These are phyloP conservation scores for Xylota sylvarum DNA, from an alignment of 2,888 invertebrate genomes.

Conservation along the genomic window DNA sequence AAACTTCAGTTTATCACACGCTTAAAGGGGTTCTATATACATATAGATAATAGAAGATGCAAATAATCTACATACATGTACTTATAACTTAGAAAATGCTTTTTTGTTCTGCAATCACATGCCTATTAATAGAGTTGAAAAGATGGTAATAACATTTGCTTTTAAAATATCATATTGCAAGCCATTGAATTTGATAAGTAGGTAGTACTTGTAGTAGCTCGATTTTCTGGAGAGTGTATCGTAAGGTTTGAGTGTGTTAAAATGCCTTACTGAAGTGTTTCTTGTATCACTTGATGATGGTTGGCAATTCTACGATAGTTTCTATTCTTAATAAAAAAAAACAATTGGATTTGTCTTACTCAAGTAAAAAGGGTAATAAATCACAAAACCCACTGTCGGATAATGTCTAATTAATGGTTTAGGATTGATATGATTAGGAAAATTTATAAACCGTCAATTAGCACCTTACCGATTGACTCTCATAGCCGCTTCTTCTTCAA, in stretches of 20 bases:
- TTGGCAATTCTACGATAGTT: no score
- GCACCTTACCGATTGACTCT: constrained; percentile 72
- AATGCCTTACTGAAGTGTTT: background rate
- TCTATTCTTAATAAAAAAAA: no score
- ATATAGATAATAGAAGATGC: constrained; percentile 17
- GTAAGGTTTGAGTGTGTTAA: background rate
- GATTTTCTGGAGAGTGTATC: background rate
- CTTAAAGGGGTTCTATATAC: constrained; percentile 5
- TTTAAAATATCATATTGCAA: constrained; percentile 1
- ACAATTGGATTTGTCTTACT: constrained; percentile 15
- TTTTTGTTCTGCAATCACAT: constrained; percentile 13
- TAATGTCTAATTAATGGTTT: constrained; percentile 74
- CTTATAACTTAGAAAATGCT: background rate
- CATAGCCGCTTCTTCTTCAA: constrained; percentile 77
- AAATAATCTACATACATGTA: background rate
- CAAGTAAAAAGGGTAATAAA: constrained; percentile 48
- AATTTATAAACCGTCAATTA: constrained; percentile 73
- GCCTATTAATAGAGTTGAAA: background rate
- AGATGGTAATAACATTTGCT: background rate
- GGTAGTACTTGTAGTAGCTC: background rate
- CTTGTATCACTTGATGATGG: no score
- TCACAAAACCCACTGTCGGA: constrained; percentile 53
- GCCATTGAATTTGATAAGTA: background rate
- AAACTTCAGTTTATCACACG: constrained; percentile 20
- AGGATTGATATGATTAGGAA: constrained; percentile 43